Base-by-base conservation (phyloP, 2,113 vertebrate genomes). In the Elanus axillaris region DNA sequence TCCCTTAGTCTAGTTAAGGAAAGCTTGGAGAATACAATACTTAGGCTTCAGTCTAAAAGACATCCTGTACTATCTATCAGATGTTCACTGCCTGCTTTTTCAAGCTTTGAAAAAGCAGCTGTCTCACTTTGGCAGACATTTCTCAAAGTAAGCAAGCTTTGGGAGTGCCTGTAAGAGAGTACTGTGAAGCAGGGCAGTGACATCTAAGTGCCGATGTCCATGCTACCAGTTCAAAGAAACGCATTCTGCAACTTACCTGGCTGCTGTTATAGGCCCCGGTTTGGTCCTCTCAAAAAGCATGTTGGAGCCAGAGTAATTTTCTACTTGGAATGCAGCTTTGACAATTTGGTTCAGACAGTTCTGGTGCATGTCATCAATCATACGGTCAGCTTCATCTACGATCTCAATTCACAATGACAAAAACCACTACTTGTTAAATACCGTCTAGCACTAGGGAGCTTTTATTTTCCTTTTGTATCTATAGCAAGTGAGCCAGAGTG, bases 331-430 rank as follows among this genome's bases (percentile, higher is more conserved):
- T 12, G 98, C 99, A 1, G 98, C 99, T 31, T 93, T 99, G 75
- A 98, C 97, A 53, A 99, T 98, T 45, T 99, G 98, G 27, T 97
- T 98, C 80, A 99, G 98, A 98, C 99, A 99, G 31, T 98, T 98
- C 97, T 99, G 99, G 94, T 99, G 99, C 99, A 99, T 99, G 96
- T 98, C 98, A 98, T 99, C 99, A 4, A 99, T 98, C 99, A 99
- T 99, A 45, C 99, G 98, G 96, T 99, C 99, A 1, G 99, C 99
- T 97, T 99, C 99, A 15, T 99, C 99, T 23, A 99, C 95, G 1
- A 99, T 95, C 99, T 99, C 87, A 25, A 69, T 23, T 64, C 78
- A 91, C n/a, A 84, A 8, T 29, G 58, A 86, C 2, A 2, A 68
- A 77, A 77, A 40, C 0, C 38, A 69, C 15, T 16, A 53, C 25